phyloP scores from a whole-genome alignment of 2,888 invertebrate genomes.

The Bruchidius siliquastri region DNA sequence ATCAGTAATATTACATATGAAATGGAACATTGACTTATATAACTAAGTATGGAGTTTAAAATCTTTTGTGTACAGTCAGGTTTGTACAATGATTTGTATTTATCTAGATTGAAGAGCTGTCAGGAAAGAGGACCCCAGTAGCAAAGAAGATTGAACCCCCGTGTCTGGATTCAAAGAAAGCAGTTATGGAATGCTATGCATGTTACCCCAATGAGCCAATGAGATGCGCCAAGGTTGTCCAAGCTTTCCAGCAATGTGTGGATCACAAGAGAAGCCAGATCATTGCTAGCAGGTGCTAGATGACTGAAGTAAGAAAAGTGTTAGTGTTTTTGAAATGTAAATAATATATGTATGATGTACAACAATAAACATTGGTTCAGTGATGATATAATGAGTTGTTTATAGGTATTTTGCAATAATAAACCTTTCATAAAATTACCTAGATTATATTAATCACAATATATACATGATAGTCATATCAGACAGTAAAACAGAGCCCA shows the following conservation, averaged over 20 bases:
- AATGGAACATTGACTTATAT: too few species aligned
- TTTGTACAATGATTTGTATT: background rate
- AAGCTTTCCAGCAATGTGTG: conserved; percentile 59
- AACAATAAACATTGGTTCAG: background rate
- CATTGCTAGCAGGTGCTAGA: conserved; percentile 27
- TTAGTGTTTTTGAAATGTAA: conserved; percentile 7
- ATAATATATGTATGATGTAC: background rate
- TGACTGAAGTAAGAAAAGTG: background rate
- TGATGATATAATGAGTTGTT: background rate
- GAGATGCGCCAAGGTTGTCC: conserved; percentile 56
- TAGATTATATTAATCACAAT: too few species aligned
- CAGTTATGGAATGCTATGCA: conserved; percentile 58
- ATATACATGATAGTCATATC: too few species aligned
- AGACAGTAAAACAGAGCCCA: too few species aligned
- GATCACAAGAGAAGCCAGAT: conserved; percentile 50
- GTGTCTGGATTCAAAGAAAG: conserved; percentile 53
- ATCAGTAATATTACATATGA: too few species aligned
- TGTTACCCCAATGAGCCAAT: conserved; percentile 56
- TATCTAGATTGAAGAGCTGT: conserved; percentile 6
- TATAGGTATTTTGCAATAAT: background rate
- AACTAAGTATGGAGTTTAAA: too few species aligned
- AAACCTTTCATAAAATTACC: background rate
- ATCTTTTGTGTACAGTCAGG: too few species aligned
- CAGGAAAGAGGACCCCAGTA: conserved; percentile 21
- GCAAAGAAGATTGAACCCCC: conserved; percentile 42